Evolutionary conservation across 2,797 vertebrate species (phyloP).

Genomic region (Lepilemur ruficaudatus): DNA sequence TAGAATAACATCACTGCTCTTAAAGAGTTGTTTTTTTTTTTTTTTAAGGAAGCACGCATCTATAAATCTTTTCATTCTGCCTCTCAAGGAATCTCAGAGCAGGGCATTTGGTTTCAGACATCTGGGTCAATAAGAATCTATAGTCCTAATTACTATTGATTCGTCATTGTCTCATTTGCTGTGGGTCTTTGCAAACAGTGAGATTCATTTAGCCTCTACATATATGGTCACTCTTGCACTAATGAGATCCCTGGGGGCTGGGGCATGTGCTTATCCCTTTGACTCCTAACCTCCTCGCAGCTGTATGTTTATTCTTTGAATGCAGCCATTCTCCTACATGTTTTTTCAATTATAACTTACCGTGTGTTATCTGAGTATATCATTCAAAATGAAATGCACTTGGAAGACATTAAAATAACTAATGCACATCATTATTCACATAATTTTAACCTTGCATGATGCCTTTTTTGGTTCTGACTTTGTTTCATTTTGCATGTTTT

Average conservation of each 20-base stretch:
- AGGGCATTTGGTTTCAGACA: slow-evolving; percentile 80
- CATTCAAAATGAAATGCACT: slow-evolving; percentile 87
- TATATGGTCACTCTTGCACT: slow-evolving; percentile 85
- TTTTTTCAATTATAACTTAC: slow-evolving; percentile 88
- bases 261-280: slow-evolving; percentile 85
- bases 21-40: slow-evolving; percentile 31
- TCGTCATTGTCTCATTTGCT: slow-evolving; percentile 86
- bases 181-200: slow-evolving; percentile 80
- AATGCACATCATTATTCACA: slow-evolving; percentile 87
- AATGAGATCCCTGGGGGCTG: slow-evolving; percentile 87
- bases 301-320: slow-evolving; percentile 89
- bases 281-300: slow-evolving; percentile 87
- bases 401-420: slow-evolving; percentile 89
- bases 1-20: slow-evolving; percentile 26
- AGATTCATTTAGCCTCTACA: slow-evolving; percentile 86
- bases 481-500: slow-evolving; percentile 82
- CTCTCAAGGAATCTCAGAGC: slow-evolving; percentile 76
- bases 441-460: slow-evolving; percentile 83
- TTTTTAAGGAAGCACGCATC: slow-evolving; percentile 49
- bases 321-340: slow-evolving; percentile 83
- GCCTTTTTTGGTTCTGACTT: slow-evolving; percentile 79
- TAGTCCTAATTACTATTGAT: slow-evolving; percentile 88
- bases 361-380: slow-evolving; percentile 86
- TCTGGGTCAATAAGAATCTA: slow-evolving; percentile 83
- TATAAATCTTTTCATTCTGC: slow-evolving; percentile 76